Percentiles rank a stretch among this genome's conserved stretches.
Evolutionary conservation across 1,140 invertebrate species (phyloP).

Genomic region (Saxidomus purpurata): DNA sequence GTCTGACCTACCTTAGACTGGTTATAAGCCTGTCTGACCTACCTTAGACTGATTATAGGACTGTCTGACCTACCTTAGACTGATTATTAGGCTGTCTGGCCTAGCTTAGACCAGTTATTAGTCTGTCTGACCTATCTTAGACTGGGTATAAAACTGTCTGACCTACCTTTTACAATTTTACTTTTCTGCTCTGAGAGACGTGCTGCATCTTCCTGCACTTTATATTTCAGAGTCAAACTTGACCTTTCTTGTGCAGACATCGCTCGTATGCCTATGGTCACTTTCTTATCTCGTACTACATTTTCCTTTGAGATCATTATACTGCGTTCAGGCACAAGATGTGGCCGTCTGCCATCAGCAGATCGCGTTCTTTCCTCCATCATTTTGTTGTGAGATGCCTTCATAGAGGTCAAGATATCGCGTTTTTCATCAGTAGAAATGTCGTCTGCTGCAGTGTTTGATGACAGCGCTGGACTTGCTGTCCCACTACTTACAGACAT

Average conservation of each 20-base stretch:
- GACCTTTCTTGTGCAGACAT: slow-evolving; percentile 50
- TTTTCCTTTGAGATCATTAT: neutral
- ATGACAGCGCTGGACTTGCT: neutral
- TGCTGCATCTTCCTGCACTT: slow-evolving; percentile 30
- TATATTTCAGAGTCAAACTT: slow-evolving; percentile 8
- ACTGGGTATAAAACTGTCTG: too few relatives aligned
- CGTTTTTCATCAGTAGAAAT: neutral
- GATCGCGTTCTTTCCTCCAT: slow-evolving; percentile 24
- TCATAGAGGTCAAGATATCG: too few relatives aligned
- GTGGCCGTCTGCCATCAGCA: neutral
- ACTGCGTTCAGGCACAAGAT: neutral
- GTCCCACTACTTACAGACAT: neutral
- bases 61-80: too few relatives aligned
- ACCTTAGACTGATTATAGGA: too few relatives aligned
- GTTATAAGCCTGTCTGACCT: too few relatives aligned
- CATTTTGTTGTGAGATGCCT: neutral
- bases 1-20: too few relatives aligned
- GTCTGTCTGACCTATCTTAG: too few relatives aligned
- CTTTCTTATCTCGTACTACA: neutral
- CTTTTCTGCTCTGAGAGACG: slow-evolving; percentile 30
- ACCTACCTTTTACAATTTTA: slow-evolving; percentile 51
- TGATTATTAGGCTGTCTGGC: too few relatives aligned
- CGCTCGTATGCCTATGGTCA: slow-evolving; percentile 5
- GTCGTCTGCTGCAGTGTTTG: too few relatives aligned
- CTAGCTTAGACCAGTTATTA: too few relatives aligned